Conservation (phyloP, 2,797 vertebrate species). For the Sebastes alutus region DNA sequence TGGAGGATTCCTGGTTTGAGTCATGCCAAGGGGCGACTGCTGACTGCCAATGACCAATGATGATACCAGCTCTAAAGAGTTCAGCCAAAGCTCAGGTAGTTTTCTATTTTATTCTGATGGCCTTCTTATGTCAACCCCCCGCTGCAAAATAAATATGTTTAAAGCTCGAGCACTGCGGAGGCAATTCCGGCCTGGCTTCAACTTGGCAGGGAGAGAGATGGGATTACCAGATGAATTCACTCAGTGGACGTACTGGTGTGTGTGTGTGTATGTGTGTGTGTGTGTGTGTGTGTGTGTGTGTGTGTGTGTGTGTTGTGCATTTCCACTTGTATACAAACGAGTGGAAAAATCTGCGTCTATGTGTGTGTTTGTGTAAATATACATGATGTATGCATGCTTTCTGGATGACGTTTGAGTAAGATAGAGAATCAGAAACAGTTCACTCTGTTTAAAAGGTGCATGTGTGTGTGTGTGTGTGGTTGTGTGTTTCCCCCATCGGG, state of each 20-base stretch:
- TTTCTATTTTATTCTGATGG: constrained; percentile 58
- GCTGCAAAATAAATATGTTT: constrained; percentile 70
- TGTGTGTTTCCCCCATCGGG: not conserved
- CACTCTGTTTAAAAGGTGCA: constrained; percentile 10
- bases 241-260: constrained; percentile 25
- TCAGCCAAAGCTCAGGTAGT: constrained; percentile 57
- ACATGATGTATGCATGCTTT: constrained; percentile 32
- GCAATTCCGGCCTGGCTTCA: constrained; percentile 58
- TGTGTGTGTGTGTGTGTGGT: not conserved
- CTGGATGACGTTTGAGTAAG: constrained; percentile 18
- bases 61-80: constrained; percentile 40
- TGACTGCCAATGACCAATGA: constrained; percentile 8
- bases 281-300: constrained; percentile 21
- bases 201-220: constrained; percentile 59
- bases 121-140: constrained; percentile 66
- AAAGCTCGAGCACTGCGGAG: constrained; percentile 62
- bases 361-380: constrained; percentile 38
- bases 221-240: constrained; percentile 75
- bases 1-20: constrained; percentile 1
- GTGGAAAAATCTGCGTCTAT: constrained; percentile 17
- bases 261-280: too few relatives aligned
- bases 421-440: constrained; percentile 42
- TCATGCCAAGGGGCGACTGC: not conserved
- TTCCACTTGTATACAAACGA: constrained; percentile 35
- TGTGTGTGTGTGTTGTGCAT: constrained; percentile 10